Conservation (phyloP, 2,888 invertebrate species). For the Melinaea marsaeus region DNA sequence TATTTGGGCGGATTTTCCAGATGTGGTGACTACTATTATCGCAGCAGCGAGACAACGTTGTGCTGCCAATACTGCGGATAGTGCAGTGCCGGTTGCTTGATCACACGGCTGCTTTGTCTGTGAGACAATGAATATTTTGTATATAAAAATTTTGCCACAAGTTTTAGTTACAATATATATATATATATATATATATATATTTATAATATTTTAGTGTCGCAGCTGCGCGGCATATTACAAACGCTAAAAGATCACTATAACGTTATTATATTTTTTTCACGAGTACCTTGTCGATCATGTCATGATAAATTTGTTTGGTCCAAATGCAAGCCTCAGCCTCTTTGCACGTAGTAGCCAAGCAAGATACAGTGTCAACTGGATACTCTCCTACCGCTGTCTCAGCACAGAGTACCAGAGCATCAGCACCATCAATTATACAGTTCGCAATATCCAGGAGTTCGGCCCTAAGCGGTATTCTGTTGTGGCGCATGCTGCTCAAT, state of each 20-base stretch:
- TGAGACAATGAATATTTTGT: neutral
- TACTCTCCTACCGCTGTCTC: slow-evolving; percentile 82
- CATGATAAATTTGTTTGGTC: slow-evolving; percentile 66
- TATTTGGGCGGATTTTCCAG: slow-evolving; percentile 79
- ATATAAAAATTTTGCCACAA: neutral
- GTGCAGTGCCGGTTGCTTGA: slow-evolving; percentile 82
- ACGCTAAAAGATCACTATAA: too few species aligned
- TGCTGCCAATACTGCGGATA: slow-evolving; percentile 86
- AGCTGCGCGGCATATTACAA: too few species aligned
- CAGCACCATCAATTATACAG: slow-evolving; percentile 85
- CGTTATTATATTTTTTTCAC: neutral
- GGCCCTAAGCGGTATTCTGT: slow-evolving; percentile 68
- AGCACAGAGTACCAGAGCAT: slow-evolving; percentile 82
- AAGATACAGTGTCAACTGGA: slow-evolving; percentile 72
- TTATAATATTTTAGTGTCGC: too few species aligned
- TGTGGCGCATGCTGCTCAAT: slow-evolving; percentile 56
- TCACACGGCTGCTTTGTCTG: slow-evolving; percentile 77
- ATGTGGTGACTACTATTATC: slow-evolving; percentile 82
- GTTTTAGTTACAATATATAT: too few species aligned
- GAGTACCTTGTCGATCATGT: slow-evolving; percentile 54
- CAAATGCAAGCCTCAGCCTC: slow-evolving; percentile 86
- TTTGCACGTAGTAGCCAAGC: slow-evolving; percentile 73
- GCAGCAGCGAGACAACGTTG: slow-evolving; percentile 82
- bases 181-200: too few species aligned
- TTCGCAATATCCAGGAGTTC: slow-evolving; percentile 84